Evolutionary conservation across 2,888 invertebrate genomes (phyloP).

Genomic region (Drosophila longiperda): DNA sequence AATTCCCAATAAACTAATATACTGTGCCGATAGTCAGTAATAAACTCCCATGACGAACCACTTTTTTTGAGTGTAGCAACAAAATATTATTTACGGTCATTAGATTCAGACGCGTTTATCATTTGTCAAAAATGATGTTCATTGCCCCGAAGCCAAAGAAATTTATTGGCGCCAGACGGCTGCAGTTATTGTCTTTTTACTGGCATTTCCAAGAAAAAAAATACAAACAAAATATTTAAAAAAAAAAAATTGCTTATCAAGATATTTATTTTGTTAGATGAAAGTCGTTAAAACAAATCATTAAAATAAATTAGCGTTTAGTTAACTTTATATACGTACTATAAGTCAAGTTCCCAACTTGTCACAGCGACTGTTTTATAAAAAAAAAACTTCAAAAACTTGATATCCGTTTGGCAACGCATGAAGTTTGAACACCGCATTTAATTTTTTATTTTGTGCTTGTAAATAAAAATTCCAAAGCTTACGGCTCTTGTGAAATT

Average conservation of each 20-base stretch:
- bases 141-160: slow-evolving; percentile 52
- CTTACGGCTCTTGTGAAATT: slow-evolving; percentile 54
- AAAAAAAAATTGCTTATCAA: slow-evolving; percentile 30
- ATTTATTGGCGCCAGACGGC: slow-evolving; percentile 71
- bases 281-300: slow-evolving; percentile 69
- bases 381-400: slow-evolving; percentile 49
- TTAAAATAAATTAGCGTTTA: slow-evolving; percentile 45
- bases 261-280: slow-evolving; percentile 43
- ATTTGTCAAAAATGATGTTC: slow-evolving; percentile 61
- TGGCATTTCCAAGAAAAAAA: slow-evolving; percentile 45
- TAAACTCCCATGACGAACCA: slow-evolving; percentile 69
- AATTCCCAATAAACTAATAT: slow-evolving; percentile 67
- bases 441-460: slow-evolving; percentile 30
- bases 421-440: slow-evolving; percentile 58
- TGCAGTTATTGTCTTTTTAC: slow-evolving; percentile 34
- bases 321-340: slow-evolving; percentile 31
- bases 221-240: slow-evolving; percentile 36
- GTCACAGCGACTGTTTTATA: slow-evolving; percentile 30
- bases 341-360: slow-evolving; percentile 55
- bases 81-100: slow-evolving; percentile 48
- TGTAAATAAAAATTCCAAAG: slow-evolving; percentile 39
- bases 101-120: slow-evolving; percentile 51
- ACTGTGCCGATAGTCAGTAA: slow-evolving; percentile 67
- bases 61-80: slow-evolving; percentile 59
- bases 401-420: slow-evolving; percentile 41